phyloP scores from a whole-genome alignment of 1,140 invertebrate genomes.

The Trigoniulus corallinus region DNA sequence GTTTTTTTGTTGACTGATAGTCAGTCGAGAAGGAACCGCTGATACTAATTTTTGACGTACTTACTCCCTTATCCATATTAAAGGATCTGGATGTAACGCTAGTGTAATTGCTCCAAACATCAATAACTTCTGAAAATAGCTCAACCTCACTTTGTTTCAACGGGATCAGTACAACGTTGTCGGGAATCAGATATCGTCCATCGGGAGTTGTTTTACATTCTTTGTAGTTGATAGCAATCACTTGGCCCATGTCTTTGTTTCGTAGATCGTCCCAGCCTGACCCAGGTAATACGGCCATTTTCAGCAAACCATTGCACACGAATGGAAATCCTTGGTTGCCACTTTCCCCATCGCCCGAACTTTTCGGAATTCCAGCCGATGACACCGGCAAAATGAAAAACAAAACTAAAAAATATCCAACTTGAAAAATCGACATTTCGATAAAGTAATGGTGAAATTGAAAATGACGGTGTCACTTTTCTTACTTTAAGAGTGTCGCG shows the following conservation, averaged over 20 bases:
- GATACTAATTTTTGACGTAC: no score
- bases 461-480: no score
- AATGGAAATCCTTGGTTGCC: neutral
- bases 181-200: conserved; percentile 17
- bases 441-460: no score
- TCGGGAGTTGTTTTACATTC: conserved; percentile 17
- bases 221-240: conserved; percentile 15
- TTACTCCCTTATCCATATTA: no score
- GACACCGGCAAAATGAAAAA: no score
- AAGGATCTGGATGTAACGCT: conserved; percentile 15
- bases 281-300: conserved; percentile 17
- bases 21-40: no score
- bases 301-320: neutral
- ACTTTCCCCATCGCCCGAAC: no score
- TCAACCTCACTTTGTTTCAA: conserved; percentile 17
- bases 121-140: conserved; percentile 16
- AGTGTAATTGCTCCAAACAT: conserved; percentile 18
- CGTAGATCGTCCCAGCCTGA: conserved; percentile 20
- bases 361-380: no score
- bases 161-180: conserved; percentile 14
- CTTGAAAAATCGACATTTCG: no score
- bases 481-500: no score
- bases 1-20: no score
- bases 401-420: no score
- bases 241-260: conserved; percentile 15